These are phyloP conservation scores for Sebastes iracundus DNA, from an alignment of 2,797 vertebrate genomes.

Conservation along the genomic window DNA sequence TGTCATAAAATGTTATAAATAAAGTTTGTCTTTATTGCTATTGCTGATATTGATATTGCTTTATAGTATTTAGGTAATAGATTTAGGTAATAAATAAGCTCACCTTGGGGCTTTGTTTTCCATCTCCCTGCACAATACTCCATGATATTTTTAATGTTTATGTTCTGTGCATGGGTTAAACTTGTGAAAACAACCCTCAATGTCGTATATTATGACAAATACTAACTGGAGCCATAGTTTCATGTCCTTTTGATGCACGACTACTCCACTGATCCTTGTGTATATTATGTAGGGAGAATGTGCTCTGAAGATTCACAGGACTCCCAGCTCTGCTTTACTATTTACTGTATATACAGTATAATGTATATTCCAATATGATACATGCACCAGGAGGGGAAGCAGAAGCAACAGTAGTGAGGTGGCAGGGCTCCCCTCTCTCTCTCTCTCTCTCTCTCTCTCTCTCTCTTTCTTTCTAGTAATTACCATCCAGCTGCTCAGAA, in stretches of 20 bases:
- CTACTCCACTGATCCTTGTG: not conserved
- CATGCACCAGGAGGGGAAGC: not conserved
- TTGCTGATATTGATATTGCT: not conserved
- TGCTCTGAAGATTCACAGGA: not conserved
- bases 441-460: not conserved
- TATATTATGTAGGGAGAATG: not conserved
- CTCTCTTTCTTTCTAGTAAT: constrained; percentile 58
- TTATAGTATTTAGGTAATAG: not conserved
- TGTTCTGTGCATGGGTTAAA: not conserved
- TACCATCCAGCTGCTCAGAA: constrained; percentile 76
- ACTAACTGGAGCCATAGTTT: not conserved
- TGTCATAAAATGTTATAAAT: not conserved
- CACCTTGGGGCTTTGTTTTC: not conserved
- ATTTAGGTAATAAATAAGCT: not conserved
- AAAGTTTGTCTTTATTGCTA: not conserved
- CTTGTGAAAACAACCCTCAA: not conserved
- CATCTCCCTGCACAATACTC: not conserved
- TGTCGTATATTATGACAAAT: not conserved
- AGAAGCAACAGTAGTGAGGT: constrained; percentile 50
- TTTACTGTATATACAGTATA: not conserved
- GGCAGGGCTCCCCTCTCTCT: constrained; percentile 19
- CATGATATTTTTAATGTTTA: not conserved
- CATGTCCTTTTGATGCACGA: not conserved
- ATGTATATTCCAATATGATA: not conserved
- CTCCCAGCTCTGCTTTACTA: not conserved